A percentile compares a stretch with the other conserved stretches of the same genome.
phyloP scores from a whole-genome alignment of 2,888 invertebrate genomes.

The Nomada flava region DNA sequence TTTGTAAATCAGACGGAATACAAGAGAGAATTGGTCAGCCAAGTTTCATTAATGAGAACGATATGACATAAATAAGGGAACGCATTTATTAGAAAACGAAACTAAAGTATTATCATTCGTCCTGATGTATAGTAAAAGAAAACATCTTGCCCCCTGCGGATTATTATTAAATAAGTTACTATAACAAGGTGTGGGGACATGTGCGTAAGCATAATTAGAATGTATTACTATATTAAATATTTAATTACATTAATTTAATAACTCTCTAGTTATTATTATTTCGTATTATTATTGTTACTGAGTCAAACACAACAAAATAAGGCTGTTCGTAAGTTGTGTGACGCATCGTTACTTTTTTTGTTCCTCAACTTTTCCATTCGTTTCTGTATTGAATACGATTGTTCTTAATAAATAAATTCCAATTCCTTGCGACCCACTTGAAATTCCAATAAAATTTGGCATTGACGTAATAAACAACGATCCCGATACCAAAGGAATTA shows the following conservation, averaged over 20 bases:
- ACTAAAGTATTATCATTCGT: constrained; percentile 26
- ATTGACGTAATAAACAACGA: background rate
- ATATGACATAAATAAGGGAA: constrained; percentile 10
- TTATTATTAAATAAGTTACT: constrained; percentile 65
- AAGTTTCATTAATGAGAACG: constrained; percentile 8
- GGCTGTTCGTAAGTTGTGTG: constrained; percentile 33
- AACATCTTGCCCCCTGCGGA: background rate
- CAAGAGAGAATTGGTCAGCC: constrained; percentile 17
- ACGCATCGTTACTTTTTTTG: constrained; percentile 14
- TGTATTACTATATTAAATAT: constrained; percentile 77
- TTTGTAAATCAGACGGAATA: constrained; percentile 62
- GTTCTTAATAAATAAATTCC: constrained; percentile 20
- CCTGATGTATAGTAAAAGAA: constrained; percentile 27
- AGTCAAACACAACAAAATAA: constrained; percentile 41
- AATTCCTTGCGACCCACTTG: constrained; percentile 50
- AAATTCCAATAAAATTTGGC: constrained; percentile 2
- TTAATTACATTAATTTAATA: constrained; percentile 70
- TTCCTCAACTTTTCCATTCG: background rate
- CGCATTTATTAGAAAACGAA: constrained; percentile 11
- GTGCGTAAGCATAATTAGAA: constrained; percentile 76
- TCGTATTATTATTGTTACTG: constrained; percentile 49
- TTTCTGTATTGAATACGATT: constrained; percentile 30
- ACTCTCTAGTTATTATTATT: constrained; percentile 43
- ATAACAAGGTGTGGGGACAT: constrained; percentile 60
- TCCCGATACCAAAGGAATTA: background rate